Conservation (phyloP, 2,113 vertebrate species). For the Pelvicachromis taeniatus region DNA sequence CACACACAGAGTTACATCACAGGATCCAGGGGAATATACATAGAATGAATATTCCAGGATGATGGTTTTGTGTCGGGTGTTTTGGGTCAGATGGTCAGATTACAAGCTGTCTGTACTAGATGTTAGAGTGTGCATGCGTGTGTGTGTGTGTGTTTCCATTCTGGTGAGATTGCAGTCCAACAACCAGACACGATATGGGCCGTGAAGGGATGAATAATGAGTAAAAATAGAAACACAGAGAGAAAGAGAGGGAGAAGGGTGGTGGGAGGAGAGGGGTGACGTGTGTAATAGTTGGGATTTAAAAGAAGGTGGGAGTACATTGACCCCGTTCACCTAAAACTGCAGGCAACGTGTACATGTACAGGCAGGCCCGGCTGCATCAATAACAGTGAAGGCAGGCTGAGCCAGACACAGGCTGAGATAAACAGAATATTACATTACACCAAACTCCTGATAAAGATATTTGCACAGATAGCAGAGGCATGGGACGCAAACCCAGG, state of each 20-base stretch:
- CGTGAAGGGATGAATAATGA: background rate
- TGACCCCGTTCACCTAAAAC: background rate
- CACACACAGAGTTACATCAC: conserved; percentile 52
- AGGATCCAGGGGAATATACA: background rate
- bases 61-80: conserved; percentile 40
- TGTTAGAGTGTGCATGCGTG: conserved; percentile 2
- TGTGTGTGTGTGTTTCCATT: conserved; percentile 16
- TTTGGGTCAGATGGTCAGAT: conserved; percentile 62
- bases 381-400: conserved; percentile 13
- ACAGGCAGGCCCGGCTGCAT: conserved; percentile 30
- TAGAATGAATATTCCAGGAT: conserved; percentile 3
- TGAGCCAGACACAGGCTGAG: conserved; percentile 12
- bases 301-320: background rate
- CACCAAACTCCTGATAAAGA: conserved; percentile 42
- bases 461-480: conserved; percentile 9
- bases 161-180: conserved; percentile 37
- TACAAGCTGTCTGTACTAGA: conserved; percentile 46
- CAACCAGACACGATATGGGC: conserved; percentile 8
- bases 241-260: background rate
- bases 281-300: background rate
- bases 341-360: conserved; percentile 2
- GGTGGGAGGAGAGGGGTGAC: background rate
- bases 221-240: background rate
- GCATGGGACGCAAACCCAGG: background rate
- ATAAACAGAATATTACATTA: conserved; percentile 53